Evolutionary conservation across 2,888 invertebrate genomes (phyloP).

Genomic region (Orthosia gothica): DNA sequence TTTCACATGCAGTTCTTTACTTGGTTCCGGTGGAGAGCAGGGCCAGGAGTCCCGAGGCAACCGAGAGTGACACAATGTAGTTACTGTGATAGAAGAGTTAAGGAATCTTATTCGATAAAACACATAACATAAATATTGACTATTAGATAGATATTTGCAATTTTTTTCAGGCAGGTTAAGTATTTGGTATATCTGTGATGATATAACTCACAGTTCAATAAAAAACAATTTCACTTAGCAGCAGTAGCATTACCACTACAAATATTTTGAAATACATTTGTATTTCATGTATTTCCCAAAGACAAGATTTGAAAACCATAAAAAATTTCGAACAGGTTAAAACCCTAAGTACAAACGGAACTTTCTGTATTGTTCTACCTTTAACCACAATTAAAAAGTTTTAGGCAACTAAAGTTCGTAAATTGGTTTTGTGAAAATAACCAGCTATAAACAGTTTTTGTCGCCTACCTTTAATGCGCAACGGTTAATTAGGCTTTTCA

Average conservation of each 20-base stretch:
- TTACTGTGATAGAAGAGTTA: constrained; percentile 91
- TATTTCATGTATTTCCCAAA: no score
- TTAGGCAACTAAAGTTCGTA: no score
- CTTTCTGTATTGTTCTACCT: no score
- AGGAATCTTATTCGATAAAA: constrained; percentile 69
- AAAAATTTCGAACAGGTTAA: no score
- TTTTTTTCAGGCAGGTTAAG: background rate
- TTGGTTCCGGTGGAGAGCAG: constrained; percentile 98
- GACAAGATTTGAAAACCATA: no score
- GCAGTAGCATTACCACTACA: background rate
- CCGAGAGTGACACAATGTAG: constrained; percentile 97
- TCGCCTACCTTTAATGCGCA: no score
- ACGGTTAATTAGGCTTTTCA: no score
- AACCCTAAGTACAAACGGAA: no score
- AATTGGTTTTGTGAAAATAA: no score
- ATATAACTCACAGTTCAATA: background rate
- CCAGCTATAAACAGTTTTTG: no score
- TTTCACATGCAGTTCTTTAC: constrained; percentile 81
- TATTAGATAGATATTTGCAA: background rate
- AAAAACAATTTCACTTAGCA: background rate
- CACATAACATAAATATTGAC: background rate
- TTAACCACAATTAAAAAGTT: no score
- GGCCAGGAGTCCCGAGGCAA: constrained; percentile 97
- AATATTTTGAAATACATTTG: no score
- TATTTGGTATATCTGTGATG: background rate